Conservation (phyloP, 2,797 vertebrate genomes). For the Cuculus canorus region DNA sequence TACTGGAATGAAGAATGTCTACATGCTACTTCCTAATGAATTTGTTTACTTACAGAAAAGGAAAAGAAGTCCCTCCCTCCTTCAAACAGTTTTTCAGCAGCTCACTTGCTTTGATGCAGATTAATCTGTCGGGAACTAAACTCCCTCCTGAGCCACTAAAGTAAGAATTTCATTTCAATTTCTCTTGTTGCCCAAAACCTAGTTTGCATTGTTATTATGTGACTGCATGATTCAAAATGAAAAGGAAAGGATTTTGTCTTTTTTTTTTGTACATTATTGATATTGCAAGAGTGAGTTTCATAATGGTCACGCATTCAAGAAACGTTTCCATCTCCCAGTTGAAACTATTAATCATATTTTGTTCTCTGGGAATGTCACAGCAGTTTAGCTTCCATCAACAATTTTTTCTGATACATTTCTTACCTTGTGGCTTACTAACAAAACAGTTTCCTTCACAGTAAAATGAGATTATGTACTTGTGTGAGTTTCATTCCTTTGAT, state of each 20-base stretch:
- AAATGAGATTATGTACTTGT: background rate
- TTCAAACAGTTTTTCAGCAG: conserved; percentile 99
- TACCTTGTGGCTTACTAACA: background rate
- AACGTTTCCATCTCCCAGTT: background rate
- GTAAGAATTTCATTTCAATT: conserved; percentile 80
- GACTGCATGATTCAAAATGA: background rate
- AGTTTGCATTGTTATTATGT: background rate
- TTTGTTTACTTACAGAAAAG: conserved; percentile 84
- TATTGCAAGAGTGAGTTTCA: background rate
- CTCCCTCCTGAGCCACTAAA: conserved; percentile 93
- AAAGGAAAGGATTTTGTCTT: background rate
- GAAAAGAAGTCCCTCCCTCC: conserved; percentile 92
- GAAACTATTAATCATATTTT: background rate
- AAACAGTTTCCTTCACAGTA: background rate
- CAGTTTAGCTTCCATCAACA: background rate
- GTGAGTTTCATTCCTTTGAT: background rate
- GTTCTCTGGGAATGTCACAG: background rate
- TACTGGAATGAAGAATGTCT: conserved; percentile 20
- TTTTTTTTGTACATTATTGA: background rate
- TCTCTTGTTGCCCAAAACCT: background rate
- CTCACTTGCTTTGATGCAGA: conserved; percentile 86
- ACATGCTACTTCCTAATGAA: background rate
- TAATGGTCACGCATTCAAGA: background rate
- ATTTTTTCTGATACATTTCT: background rate
- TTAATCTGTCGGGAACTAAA: conserved; percentile 96